Conservation (phyloP, 1,140 invertebrate species). For the Brachionus calyciflorus region DNA sequence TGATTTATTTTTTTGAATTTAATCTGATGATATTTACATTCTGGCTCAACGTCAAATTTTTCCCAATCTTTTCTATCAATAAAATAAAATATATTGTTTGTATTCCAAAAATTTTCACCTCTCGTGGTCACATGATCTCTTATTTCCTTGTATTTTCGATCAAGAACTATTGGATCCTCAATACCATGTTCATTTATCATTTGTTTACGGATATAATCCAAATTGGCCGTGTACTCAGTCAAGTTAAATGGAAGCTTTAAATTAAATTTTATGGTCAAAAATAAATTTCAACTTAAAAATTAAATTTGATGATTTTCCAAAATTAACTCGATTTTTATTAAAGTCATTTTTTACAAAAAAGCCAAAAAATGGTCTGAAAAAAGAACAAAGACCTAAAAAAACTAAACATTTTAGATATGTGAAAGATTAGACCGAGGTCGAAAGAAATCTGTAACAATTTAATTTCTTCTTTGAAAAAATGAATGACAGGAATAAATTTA, state of each 20-base stretch:
- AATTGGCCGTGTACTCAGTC: slow-evolving; percentile 28
- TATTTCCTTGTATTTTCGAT: slow-evolving; percentile 16
- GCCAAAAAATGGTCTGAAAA: too few relatives aligned
- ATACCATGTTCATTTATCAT: background rate
- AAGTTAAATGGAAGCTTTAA: slow-evolving; percentile 41
- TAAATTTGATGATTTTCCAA: too few relatives aligned
- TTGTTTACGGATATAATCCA: background rate
- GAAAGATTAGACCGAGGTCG: too few relatives aligned
- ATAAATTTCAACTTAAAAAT: too few relatives aligned
- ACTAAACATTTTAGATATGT: too few relatives aligned
- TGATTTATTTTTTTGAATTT: slow-evolving; percentile 37
- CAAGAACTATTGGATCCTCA: slow-evolving; percentile 14
- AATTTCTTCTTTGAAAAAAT: too few relatives aligned
- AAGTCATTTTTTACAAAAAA: too few relatives aligned
- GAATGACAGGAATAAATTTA: too few relatives aligned
- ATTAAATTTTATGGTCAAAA: too few relatives aligned
- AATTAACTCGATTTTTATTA: too few relatives aligned
- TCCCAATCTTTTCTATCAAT: slow-evolving; percentile 40
- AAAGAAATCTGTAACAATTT: too few relatives aligned
- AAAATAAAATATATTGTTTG: slow-evolving; percentile 40
- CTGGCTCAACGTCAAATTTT: background rate
- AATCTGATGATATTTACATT: slow-evolving; percentile 39
- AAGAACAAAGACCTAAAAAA: too few relatives aligned
- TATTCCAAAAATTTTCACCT: slow-evolving; percentile 39
- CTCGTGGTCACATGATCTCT: background rate